Conservation (phyloP, 2,888 invertebrate species). For the Caradrina kadenii region DNA sequence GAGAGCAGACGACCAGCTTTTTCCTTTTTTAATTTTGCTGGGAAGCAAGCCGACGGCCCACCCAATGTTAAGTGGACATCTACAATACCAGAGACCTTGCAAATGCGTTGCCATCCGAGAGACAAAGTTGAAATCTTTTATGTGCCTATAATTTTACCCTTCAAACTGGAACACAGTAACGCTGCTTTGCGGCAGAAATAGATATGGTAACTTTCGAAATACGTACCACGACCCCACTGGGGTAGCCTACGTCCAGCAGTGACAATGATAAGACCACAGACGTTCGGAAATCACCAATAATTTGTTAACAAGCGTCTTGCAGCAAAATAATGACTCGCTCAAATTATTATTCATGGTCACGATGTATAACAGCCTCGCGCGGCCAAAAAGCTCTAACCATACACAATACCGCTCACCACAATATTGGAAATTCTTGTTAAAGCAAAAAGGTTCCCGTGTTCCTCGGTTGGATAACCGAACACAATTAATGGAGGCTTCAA, state of each 20-base stretch:
- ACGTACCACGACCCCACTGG: too few relatives aligned
- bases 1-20: too few relatives aligned
- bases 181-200: too few relatives aligned
- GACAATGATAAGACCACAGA: not conserved
- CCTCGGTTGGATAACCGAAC: conserved; percentile 7
- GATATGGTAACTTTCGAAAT: too few relatives aligned
- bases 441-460: conserved; percentile 24
- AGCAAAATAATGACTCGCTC: not conserved
- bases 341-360: conserved; percentile 2
- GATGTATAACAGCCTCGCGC: not conserved
- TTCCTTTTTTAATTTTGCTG: too few relatives aligned
- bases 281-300: not conserved
- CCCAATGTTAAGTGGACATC: too few relatives aligned
- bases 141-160: too few relatives aligned
- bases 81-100: too few relatives aligned
- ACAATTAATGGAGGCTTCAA: conserved; percentile 32
- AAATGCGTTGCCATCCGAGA: not conserved
- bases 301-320: not conserved
- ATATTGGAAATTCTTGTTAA: conserved; percentile 34
- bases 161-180: too few relatives aligned
- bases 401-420: conserved; percentile 24
- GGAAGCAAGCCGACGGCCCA: too few relatives aligned
- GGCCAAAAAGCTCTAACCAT: conserved; percentile 9
- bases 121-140: too few relatives aligned
- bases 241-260: too few relatives aligned